Evolutionary conservation across 2,797 vertebrate species (phyloP).

Genomic region (Manis javanica): DNA sequence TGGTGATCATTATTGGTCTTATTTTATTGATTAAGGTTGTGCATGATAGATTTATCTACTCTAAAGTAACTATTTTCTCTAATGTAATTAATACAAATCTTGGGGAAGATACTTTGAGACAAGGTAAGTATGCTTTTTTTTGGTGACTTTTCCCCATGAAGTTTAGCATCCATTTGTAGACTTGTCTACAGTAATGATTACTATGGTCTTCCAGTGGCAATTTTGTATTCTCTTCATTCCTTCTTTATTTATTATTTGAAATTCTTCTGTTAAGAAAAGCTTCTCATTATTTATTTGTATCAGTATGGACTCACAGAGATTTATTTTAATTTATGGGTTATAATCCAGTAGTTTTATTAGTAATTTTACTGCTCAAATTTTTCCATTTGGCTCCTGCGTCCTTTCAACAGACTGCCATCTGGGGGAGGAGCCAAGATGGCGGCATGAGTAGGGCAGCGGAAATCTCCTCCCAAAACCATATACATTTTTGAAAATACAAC

Average conservation of each 20-base stretch:
- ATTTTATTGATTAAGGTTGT: background rate
- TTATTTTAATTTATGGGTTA: background rate
- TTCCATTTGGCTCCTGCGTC: background rate
- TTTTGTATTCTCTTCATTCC: background rate
- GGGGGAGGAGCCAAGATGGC: too few relatives aligned
- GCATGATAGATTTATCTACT: background rate
- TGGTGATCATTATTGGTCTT: background rate
- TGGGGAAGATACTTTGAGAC: background rate
- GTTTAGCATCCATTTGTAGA: background rate
- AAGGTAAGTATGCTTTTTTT: background rate
- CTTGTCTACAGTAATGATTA: background rate
- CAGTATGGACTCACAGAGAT: background rate
- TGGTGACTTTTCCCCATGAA: background rate
- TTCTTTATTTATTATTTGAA: background rate
- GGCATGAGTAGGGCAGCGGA: too few relatives aligned
- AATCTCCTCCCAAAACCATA: too few relatives aligned
- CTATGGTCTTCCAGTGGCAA: background rate
- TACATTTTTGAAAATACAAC: too few relatives aligned
- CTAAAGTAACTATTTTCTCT: background rate
- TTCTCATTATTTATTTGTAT: background rate
- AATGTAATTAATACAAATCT: background rate
- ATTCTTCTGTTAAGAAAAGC: background rate
- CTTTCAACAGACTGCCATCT: background rate
- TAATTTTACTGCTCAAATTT: background rate
- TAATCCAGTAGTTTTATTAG: background rate